Evolutionary conservation across 2,113 vertebrate genomes (phyloP), one percentile per base, ranked within the genome.

Genomic region (Thunnus thynnus): DNA sequence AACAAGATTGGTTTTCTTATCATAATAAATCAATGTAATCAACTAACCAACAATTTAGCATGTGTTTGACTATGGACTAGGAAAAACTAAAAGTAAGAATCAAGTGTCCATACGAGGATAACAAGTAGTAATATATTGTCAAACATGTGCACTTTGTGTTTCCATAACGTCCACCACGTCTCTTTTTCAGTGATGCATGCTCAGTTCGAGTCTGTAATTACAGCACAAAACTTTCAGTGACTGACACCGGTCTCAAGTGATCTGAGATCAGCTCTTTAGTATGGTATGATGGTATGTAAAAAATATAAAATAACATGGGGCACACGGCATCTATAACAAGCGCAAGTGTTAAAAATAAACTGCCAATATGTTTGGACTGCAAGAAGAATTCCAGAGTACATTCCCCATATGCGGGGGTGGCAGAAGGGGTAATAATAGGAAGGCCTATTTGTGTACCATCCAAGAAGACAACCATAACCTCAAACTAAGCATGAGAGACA

Each of bases 331-430:
- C 86, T 92, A 92, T 88, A 93, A 93, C 85, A 63, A 88, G 84
- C 84, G 44, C 6, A 18, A 6, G 36, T 20, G 90, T 80, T 93
- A 95, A 91, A 94, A 95, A 95, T 94, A 95, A 92, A 84, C 87
- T 87, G 54, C 72, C 73, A 91, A 91, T 89, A 95, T 95, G 93
- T 82, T 67, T 76, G 91, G 93, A 90, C 87, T 78, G 86, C 64
- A 7, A 73, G 10, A 75, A 84, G 86, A 90, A 95, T 93, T 94
- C 91, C 90, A 88, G 91, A 93, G 91, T 92, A 89, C 89, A 92
- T 95, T 93, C 93, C 88, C 68, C 83, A 72, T 76, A 86, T 71
- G 72, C 61, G 44, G 73, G 86, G 91, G 89, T 56, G 83, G 74
- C 55, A 68, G 75, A 48, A 72, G 82, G 85, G 84, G 90, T 85